Conservation (phyloP, 2,888 invertebrate genomes). For the Taphrorychus bicolor region DNA sequence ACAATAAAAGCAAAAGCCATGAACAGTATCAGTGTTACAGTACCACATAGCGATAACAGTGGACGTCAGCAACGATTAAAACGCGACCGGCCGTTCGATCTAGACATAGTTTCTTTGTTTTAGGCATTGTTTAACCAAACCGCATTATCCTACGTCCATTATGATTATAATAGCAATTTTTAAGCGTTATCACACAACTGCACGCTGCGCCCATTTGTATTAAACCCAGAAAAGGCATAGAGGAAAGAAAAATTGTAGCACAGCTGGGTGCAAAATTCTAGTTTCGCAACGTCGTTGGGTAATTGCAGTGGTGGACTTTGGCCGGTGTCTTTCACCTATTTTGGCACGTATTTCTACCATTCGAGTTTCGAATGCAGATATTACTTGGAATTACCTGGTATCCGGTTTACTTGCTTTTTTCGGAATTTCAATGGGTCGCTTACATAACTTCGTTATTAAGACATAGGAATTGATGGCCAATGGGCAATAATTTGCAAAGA, state of each 20-base stretch:
- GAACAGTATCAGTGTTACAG: not conserved
- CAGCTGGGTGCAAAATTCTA: conserved; percentile 18
- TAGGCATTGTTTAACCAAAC: conserved; percentile 3
- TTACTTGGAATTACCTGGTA: not conserved
- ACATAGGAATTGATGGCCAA: too few species aligned
- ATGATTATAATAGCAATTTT: conserved; percentile 22
- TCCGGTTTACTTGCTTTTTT: conserved; percentile 1
- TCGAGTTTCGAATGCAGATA: not conserved
- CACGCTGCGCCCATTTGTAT: conserved; percentile 18
- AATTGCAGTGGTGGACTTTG: conserved; percentile 19
- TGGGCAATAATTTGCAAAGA: too few species aligned
- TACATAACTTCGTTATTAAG: not conserved
- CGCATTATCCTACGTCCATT: conserved; percentile 14
- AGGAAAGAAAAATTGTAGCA: conserved; percentile 23
- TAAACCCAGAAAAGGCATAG: conserved; percentile 20
- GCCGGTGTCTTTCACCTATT: conserved; percentile 21
- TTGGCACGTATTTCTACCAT: conserved; percentile 18
- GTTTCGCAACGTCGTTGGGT: not conserved
- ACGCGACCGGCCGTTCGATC: not conserved
- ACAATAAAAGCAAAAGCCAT: not conserved
- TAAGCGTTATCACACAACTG: conserved; percentile 20
- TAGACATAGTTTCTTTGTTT: conserved; percentile 11
- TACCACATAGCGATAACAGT: not conserved
- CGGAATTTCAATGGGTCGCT: not conserved
- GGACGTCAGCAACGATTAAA: not conserved